Conservation (phyloP, 2,113 vertebrate genomes). For the Morphnarchus princeps region DNA sequence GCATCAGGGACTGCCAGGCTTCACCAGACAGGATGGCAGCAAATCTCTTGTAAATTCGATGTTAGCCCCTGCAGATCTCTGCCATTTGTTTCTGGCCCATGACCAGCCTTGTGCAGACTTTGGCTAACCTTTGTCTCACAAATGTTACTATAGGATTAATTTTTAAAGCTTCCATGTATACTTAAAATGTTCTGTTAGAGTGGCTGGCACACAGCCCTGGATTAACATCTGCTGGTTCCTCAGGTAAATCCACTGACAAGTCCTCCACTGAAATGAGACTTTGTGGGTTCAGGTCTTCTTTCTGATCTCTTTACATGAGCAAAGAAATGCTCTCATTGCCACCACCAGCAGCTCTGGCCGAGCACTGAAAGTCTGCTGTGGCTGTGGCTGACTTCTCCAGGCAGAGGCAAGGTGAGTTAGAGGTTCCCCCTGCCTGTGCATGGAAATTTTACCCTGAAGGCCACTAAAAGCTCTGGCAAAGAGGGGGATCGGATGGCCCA, state of each 20-base stretch:
- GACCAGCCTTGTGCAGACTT: background rate
- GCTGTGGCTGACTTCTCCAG: background rate
- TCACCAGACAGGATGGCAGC: background rate
- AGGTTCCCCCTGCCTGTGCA: background rate
- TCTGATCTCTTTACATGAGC: background rate
- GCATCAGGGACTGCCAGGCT: background rate
- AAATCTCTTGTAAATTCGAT: background rate
- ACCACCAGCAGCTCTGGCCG: background rate
- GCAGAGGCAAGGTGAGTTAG: background rate
- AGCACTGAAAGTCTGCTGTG: background rate
- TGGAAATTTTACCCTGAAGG: background rate
- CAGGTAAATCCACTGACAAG: background rate
- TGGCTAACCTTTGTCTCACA: background rate
- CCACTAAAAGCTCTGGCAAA: background rate
- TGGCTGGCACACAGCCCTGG: background rate
- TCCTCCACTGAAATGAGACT: background rate
- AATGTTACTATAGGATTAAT: conserved; percentile 15
- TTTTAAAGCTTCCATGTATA: conserved; percentile 26
- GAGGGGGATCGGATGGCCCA: background rate
- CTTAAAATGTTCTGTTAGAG: background rate
- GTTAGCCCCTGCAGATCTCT: background rate
- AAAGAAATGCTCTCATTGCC: background rate
- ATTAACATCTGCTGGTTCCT: background rate
- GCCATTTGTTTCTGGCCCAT: background rate
- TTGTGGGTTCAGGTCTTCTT: background rate